Base-by-base conservation (phyloP, 2,888 invertebrate genomes). In the Pristionchus exspectatus region DNA sequence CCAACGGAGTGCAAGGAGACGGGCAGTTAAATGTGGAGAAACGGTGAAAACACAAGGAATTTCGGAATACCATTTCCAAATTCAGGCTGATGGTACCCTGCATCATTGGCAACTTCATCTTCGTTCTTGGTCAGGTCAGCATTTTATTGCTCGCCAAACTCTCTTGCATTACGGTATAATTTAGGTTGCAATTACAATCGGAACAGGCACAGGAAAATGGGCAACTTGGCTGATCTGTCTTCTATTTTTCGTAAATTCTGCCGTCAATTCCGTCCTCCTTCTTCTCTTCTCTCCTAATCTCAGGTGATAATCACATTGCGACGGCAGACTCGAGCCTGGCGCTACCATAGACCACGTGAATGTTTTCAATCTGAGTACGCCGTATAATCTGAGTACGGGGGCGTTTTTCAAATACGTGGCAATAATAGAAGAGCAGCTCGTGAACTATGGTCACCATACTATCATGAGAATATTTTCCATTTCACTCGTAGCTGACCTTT, bases 181-280 rank as follows among this genome's bases (percentile, higher is more conserved):
- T 12, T 38, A 85, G 84, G 84, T 85, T 1, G 66, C 86, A 24
- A 66, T 86, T 9, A 86, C 86, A 27, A 63, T 86, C 44, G 86
- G 86, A 21, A 59, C 66, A 9, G 86, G 86, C 3, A 66, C 59
- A 44, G 86, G 86, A 2, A 86, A 86, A n/a, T 86, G 86, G 86
- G 86, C 86, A 24, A 86, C 63, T n/a, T 86, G 86, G 86, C 24
- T 66, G 38, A 86, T 86, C 33, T 59, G 66, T 44, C 66, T 86
- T 0, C 66, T 86, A 1, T 86, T 86, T 44, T 86, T 86, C 86
- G 24, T 86, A 38, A 86, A 86, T 44, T 86, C 86, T 1, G 86
- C 86, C 27, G 63, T 44, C 7, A 86, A 86, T 10, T 30, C 33
- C 0, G 27, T 86, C 21, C 66, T 86, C 2, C 86, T 86, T 21